Base-by-base conservation (phyloP, 2,888 invertebrate genomes). In the Drosophila diplacantha region DNA sequence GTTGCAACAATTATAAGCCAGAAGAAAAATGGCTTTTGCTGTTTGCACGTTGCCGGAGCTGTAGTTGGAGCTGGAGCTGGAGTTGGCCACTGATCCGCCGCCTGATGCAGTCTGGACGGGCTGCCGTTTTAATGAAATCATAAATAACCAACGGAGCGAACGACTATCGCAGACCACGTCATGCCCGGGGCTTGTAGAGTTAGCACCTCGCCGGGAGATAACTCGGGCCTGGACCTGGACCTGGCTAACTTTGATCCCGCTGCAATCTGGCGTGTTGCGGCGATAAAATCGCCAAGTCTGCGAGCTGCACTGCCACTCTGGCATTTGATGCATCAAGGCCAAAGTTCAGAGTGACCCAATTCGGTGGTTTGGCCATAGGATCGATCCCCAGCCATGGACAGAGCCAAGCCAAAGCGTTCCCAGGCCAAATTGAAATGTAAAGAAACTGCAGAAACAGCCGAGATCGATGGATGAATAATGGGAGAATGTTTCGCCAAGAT, bases 111-210 rank as follows among this genome's bases (percentile, higher is more conserved):
- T 83, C 44, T 44, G 44, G 73, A 81, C 79, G 73, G 78, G 80
- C 81, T 79, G 79, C 83, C 80, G 81, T 80, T 84, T 86, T 87
- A 87, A 87, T 87, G 87, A 87, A 86, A 87, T 86, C 86, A 86
- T 86, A 86, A 86, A 86, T 86, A 84, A 85, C 80, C 68, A 75
- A 83, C 78, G 44, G 44, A 44, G 58, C 66, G 38, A 43, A 53
- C 52, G 47, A 55, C 47, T 78, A 80, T 83, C 80, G 59, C 65
- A 38, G 52, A 47, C 52, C 60, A 81, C 75, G 78, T 82, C 83
- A 76, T 81, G 82, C 66, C 53, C 65, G 56, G 43, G 55, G 74
- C 84, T 76, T 83, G 79, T 80, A 83, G 82, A 83, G 82, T 80
- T 80, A 79, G 78, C 78, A 79, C 78, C 83, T 79, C 54, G 51